phyloP scores from a whole-genome alignment of 2,888 invertebrate species.

The Colletes collaris region DNA sequence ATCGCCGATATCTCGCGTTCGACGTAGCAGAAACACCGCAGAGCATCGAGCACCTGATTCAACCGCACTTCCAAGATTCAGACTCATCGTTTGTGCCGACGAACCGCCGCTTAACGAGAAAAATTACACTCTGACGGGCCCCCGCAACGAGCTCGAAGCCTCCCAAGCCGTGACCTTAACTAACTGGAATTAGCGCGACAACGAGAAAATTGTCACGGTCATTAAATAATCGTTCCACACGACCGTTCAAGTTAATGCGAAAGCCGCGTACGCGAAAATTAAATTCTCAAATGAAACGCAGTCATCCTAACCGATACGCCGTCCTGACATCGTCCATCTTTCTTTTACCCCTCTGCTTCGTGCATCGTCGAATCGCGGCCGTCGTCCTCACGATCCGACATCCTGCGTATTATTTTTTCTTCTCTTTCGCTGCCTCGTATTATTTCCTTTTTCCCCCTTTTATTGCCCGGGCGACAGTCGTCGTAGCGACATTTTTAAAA shows the following conservation, averaged over 20 bases:
- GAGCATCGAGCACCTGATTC: no score
- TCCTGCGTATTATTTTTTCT: neutral
- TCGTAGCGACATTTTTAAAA: neutral
- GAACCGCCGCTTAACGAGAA: constrained; percentile 8
- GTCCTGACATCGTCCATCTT: constrained; percentile 5
- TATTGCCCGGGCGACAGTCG: neutral
- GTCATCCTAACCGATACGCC: constrained; percentile 16
- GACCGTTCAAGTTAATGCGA: constrained; percentile 47
- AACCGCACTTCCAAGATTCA: neutral
- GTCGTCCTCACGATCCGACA: no score
- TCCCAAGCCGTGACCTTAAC: constrained; percentile 58
- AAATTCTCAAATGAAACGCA: constrained; percentile 56
- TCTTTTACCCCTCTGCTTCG: neutral
- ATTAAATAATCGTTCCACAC: constrained; percentile 55
- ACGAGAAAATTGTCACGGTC: constrained; percentile 60
- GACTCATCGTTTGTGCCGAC: neutral
- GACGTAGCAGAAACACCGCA: no score
- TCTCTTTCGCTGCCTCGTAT: neutral
- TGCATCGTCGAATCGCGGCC: no score
- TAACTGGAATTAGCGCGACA: constrained; percentile 58
- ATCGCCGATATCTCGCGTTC: no score
- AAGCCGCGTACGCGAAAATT: constrained; percentile 58
- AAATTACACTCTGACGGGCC: constrained; percentile 20
- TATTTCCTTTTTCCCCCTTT: neutral
- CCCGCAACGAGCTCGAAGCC: constrained; percentile 29